phyloP scores from a whole-genome alignment of 2,113 vertebrate genomes.

The Chaenogobius annularis region DNA sequence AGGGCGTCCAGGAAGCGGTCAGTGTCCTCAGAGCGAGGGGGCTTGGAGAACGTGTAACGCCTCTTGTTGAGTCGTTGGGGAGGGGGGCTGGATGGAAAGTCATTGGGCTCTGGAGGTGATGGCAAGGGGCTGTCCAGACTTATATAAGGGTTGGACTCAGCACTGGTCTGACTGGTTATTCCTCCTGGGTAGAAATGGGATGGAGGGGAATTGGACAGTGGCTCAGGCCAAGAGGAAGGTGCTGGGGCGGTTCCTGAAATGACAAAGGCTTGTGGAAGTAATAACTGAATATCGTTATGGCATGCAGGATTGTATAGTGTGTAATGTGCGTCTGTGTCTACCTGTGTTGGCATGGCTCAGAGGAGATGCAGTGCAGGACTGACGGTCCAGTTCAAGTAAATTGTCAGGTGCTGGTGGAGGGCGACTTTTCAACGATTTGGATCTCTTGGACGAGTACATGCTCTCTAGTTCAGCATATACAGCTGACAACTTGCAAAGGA shows the following conservation, averaged over 20 bases:
- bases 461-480: slow-evolving; percentile 94
- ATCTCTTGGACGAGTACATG: slow-evolving; percentile 85
- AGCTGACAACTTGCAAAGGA: slow-evolving; percentile 84
- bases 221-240: slow-evolving; percentile 81
- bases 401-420: slow-evolving; percentile 80
- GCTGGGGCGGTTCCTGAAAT: slow-evolving; percentile 76
- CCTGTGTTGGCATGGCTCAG: slow-evolving; percentile 71
- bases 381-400: slow-evolving; percentile 70
- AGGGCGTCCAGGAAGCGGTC: slow-evolving; percentile 91
- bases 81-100: slow-evolving; percentile 79
- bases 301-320: not conserved
- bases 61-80: slow-evolving; percentile 77
- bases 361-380: slow-evolving; percentile 72
- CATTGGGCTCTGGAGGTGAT: slow-evolving; percentile 82
- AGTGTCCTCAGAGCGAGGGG: slow-evolving; percentile 85
- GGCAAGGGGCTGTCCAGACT: slow-evolving; percentile 91
- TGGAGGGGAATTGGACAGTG: slow-evolving; percentile 73
- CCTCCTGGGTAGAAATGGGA: slow-evolving; percentile 77
- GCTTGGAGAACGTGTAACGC: slow-evolving; percentile 91
- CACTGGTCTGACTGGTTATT: slow-evolving; percentile 89
- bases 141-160: slow-evolving; percentile 93
- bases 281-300: not conserved
- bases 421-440: slow-evolving; percentile 76
- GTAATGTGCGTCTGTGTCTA: slow-evolving; percentile 31
- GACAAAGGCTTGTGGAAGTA: not conserved